Evolutionary conservation across 2,797 vertebrate species (phyloP).

Genomic region (Gymnoscopelus microlampas): DNA sequence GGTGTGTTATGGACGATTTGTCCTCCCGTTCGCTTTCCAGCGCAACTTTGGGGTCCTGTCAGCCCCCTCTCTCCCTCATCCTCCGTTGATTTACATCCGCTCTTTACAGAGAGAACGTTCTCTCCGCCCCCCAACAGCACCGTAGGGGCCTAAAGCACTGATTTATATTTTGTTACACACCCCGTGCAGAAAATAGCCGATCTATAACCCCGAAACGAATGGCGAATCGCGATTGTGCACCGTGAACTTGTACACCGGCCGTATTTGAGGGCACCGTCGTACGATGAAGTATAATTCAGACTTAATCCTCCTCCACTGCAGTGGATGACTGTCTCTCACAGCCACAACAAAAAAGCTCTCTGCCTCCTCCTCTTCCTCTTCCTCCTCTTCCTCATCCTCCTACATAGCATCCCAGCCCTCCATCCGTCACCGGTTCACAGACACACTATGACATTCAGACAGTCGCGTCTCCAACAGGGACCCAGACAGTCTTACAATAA

Average conservation of each 20-base stretch:
- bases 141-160: no score
- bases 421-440: conserved; percentile 65
- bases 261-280: no score
- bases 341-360: conserved; percentile 53
- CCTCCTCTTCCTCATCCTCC: conserved; percentile 19
- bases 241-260: no score
- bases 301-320: conserved; percentile 37
- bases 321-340: conserved; percentile 48
- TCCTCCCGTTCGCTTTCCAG: background rate
- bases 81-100: no score
- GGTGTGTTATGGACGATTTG: conserved; percentile 9
- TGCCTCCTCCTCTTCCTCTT: conserved; percentile 33
- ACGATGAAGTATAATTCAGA: no score
- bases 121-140: no score
- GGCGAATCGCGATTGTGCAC: no score
- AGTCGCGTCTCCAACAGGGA: conserved; percentile 62
- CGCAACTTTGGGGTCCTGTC: background rate
- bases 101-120: no score
- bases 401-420: conserved; percentile 50
- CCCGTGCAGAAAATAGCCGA: no score
- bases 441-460: conserved; percentile 65
- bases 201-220: no score
- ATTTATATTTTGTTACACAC: no score
- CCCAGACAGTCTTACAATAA: conserved; percentile 72
- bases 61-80: background rate